Evolutionary conservation across 2,888 invertebrate genomes (phyloP).

Genomic region (Diaperis boleti): DNA sequence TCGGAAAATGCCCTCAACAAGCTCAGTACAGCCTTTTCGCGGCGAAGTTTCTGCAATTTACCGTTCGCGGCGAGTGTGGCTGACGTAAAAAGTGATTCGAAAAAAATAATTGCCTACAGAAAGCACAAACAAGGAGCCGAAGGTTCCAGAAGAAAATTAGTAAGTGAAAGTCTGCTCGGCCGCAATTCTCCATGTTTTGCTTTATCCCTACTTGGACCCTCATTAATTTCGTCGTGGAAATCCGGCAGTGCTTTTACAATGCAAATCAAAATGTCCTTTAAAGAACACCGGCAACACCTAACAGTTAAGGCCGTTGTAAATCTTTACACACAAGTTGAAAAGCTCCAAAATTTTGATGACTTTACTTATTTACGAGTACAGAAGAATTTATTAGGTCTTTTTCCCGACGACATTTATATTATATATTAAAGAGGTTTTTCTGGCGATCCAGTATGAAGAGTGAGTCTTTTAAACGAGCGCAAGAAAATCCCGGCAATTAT

Average conservation of each 20-base stretch:
- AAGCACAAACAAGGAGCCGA: slow-evolving; percentile 3
- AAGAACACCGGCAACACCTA: slow-evolving; percentile 12
- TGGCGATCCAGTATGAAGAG: slow-evolving; percentile 13
- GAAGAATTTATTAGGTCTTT: slow-evolving; percentile 5
- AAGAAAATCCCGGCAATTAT: slow-evolving; percentile 18
- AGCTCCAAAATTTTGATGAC: slow-evolving; percentile 7
- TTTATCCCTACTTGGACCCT: slow-evolving; percentile 31
- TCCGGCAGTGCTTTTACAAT: slow-evolving; percentile 33
- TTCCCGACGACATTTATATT: slow-evolving; percentile 16
- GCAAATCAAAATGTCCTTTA: slow-evolving; percentile 32
- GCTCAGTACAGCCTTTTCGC: neutral
- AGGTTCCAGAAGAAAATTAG: slow-evolving; percentile 29
- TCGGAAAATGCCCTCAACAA: neutral
- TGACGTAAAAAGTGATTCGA: slow-evolving; percentile 2
- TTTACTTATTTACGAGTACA: neutral
- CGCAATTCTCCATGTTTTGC: slow-evolving; percentile 33
- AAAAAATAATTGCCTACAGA: slow-evolving; percentile 9
- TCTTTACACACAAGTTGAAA: too few relatives aligned
- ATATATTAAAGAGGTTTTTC: slow-evolving; percentile 7
- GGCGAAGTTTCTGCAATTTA: neutral
- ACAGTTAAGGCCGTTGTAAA: slow-evolving; percentile 10
- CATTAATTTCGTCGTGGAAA: slow-evolving; percentile 31
- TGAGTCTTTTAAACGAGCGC: slow-evolving; percentile 10
- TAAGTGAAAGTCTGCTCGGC: slow-evolving; percentile 29
- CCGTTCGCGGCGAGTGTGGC: neutral